Evolutionary conservation across 2,113 vertebrate species (phyloP).

Genomic region (Cryptomyrus ogoouensis): DNA sequence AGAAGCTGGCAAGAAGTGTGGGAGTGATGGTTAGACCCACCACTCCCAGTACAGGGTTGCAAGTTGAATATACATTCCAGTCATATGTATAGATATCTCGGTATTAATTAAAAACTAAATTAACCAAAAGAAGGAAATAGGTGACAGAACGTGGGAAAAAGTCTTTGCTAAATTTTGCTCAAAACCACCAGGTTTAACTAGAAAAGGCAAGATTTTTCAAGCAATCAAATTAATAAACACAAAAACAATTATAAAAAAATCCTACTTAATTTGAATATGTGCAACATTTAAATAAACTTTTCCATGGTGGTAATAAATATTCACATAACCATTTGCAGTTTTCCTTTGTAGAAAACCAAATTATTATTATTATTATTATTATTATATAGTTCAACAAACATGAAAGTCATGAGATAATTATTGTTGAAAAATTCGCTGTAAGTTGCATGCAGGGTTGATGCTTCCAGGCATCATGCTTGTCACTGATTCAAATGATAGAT

Average conservation of each 20-base stretch:
- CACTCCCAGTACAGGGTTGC: neutral
- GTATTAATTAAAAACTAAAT: neutral
- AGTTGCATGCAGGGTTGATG: neutral
- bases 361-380: neutral
- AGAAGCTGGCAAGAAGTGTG: neutral
- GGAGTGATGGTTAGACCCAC: neutral
- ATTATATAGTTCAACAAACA: neutral
- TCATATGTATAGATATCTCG: neutral
- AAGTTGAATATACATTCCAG: neutral
- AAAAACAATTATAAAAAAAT: neutral
- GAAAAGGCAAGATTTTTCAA: neutral
- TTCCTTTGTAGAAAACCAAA: neutral
- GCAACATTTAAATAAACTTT: neutral
- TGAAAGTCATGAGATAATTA: neutral
- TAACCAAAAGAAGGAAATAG: neutral
- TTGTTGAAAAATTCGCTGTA: neutral
- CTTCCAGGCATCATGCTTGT: neutral
- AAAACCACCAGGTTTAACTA: neutral
- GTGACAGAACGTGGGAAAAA: neutral
- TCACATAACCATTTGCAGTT: neutral
- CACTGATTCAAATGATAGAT: neutral
- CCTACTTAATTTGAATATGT: neutral
- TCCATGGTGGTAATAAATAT: neutral
- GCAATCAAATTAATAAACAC: neutral
- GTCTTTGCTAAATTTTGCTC: neutral